A percentile compares a stretch with the other conserved stretches of the same genome.
These are phyloP conservation scores for Phoeniculus purpureus DNA, from an alignment of 2,797 vertebrate species.

Conservation along the genomic window DNA sequence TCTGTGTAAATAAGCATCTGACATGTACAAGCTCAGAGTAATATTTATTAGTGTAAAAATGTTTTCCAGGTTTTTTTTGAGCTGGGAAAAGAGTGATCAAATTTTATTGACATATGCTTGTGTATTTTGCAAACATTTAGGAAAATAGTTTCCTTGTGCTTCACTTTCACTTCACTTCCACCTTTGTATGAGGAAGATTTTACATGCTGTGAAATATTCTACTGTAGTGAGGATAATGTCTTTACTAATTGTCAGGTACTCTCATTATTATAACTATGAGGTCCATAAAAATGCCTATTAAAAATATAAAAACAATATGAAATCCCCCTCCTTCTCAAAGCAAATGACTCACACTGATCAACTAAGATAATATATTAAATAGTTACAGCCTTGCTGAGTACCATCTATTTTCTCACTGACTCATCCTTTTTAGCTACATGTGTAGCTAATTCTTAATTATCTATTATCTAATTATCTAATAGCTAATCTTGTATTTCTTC, in stretches of 20 bases:
- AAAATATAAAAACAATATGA: constrained; percentile 57
- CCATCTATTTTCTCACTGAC: constrained; percentile 44
- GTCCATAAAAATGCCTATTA: constrained; percentile 63
- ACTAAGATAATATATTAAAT: constrained; percentile 42
- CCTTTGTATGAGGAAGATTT: constrained; percentile 41
- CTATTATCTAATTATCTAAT: constrained; percentile 62
- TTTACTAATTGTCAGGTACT: constrained; percentile 66
- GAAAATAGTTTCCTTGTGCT: constrained; percentile 23
- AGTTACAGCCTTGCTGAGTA: constrained; percentile 35
- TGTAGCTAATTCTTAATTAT: constrained; percentile 64
- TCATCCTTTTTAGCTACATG: constrained; percentile 32
- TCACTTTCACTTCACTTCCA: constrained; percentile 25
- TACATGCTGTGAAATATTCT: constrained; percentile 59
- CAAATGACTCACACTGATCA: constrained; percentile 61
- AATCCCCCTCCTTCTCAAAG: constrained; percentile 33
- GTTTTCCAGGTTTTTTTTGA: constrained; percentile 2
- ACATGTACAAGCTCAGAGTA: not conserved
- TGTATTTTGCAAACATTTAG: constrained; percentile 42
- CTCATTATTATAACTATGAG: constrained; percentile 52
- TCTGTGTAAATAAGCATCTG: constrained; percentile 19
- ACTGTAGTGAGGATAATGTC: constrained; percentile 62
- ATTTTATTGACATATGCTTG: constrained; percentile 19
- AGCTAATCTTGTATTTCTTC: constrained; percentile 52
- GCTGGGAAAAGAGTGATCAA: constrained; percentile 27
- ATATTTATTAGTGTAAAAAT: not conserved